Percentiles rank a stretch among this genome's conserved stretches.
These are phyloP conservation scores for Heterocephalus glaber DNA, from an alignment of 2,113 vertebrate genomes.

Conservation along the genomic window DNA sequence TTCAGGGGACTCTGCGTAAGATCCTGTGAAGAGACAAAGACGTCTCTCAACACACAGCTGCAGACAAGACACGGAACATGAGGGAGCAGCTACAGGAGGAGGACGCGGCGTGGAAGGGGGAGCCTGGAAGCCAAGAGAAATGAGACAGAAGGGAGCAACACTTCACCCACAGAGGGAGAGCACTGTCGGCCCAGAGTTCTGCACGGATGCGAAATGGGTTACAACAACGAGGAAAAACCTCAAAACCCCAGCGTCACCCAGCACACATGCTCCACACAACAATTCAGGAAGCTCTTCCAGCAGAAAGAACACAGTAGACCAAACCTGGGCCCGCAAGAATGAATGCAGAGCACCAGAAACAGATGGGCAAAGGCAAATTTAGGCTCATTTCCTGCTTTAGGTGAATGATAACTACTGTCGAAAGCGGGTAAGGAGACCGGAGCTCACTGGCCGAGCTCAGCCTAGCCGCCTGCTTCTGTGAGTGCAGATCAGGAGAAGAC, in stretches of 20 bases:
- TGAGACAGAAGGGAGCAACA: not conserved
- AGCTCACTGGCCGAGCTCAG: not conserved
- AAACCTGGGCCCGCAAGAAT: fast-evolving
- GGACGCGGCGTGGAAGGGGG: fast-evolving
- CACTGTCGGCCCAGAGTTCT: not conserved
- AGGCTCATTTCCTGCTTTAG: too few species aligned
- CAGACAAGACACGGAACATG: not conserved
- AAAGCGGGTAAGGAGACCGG: fast-evolving
- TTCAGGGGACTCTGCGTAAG: not conserved
- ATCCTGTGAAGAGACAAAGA: too few species aligned
- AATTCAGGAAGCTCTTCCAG: not conserved
- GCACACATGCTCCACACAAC: not conserved
- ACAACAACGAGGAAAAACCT: not conserved
- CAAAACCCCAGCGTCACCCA: not conserved
- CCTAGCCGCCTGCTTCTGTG: fast-evolving
- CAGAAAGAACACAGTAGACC: not conserved
- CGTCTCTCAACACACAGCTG: fast-evolving
- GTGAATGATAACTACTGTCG: not conserved
- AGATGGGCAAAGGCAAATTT: not conserved
- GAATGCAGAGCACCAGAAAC: not conserved
- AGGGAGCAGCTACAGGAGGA: not conserved
- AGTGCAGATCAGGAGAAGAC: too few species aligned
- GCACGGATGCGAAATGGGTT: not conserved
- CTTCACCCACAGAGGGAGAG: too few species aligned
- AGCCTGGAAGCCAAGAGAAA: not conserved